Conservation (phyloP, 2,797 vertebrate genomes). For the Numenius phaeopus region DNA sequence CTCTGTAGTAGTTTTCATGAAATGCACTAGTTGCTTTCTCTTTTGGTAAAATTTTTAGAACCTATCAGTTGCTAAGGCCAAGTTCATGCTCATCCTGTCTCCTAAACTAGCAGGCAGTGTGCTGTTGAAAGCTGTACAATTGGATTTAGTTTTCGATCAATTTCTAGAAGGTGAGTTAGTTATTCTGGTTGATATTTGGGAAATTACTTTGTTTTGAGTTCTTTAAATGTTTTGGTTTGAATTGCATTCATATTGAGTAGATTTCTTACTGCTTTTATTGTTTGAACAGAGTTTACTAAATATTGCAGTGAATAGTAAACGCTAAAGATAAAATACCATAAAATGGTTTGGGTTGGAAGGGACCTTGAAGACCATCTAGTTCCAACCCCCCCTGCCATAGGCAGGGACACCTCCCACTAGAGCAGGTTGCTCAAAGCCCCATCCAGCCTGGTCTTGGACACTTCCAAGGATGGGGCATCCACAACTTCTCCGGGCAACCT, state of each 20-base stretch:
- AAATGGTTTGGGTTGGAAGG: neutral
- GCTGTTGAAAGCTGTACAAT: neutral
- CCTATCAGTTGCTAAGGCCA: neutral
- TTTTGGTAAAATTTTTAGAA: neutral
- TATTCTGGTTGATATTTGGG: neutral
- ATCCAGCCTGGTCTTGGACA: neutral
- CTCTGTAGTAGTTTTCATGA: neutral
- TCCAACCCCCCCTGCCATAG: neutral
- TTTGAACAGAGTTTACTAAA: neutral
- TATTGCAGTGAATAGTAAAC: neutral
- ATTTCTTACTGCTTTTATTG: neutral
- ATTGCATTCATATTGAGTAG: neutral
- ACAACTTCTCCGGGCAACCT: neutral
- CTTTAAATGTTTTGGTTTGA: neutral
- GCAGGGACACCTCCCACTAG: neutral
- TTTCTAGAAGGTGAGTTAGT: neutral
- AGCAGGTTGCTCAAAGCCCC: neutral
- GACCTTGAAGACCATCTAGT: neutral
- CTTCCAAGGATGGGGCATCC: neutral
- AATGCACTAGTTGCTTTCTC: neutral
- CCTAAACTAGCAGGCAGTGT: neutral
- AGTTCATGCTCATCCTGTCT: neutral
- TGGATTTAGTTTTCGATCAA: neutral
- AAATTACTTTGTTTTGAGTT: neutral
- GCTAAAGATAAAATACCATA: neutral